phyloP scores from a whole-genome alignment of 2,797 vertebrate genomes.

The Orientallactaga sibirica region DNA sequence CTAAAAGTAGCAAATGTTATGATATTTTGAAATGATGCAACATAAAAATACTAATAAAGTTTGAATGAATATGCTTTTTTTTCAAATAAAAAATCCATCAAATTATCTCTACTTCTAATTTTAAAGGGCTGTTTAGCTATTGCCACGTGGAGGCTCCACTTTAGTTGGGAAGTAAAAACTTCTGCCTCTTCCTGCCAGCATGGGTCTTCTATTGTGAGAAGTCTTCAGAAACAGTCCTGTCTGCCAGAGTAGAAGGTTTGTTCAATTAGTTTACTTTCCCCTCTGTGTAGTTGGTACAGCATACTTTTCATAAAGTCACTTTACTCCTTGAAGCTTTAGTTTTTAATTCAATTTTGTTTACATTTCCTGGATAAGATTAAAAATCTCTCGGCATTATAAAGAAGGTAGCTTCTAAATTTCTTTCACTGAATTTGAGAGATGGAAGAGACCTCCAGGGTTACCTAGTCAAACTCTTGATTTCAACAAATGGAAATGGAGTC shows the following conservation, averaged over 20 bases:
- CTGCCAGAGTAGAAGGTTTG: not conserved
- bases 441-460: not conserved
- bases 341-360: slow-evolving; percentile 32
- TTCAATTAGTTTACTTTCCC: not conserved
- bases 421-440: not conserved
- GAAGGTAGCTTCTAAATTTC: not conserved
- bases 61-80: slow-evolving; percentile 7
- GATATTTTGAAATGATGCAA: not conserved
- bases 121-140: slow-evolving; percentile 36
- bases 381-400: slow-evolving; percentile 21
- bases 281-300: not conserved
- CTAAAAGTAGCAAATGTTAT: not conserved
- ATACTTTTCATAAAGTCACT: not conserved
- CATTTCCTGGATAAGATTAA: slow-evolving; percentile 45
- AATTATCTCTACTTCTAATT: not conserved
- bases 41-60: slow-evolving; percentile 12
- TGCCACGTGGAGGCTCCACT: slow-evolving; percentile 47
- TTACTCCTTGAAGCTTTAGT: not conserved
- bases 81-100: slow-evolving; percentile 1
- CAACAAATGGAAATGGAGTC: not conserved
- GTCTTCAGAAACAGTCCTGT: not conserved
- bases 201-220: not conserved
- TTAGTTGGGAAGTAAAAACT: not conserved
- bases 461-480: not conserved
- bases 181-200: not conserved